Evolutionary conservation across 2,113 vertebrate genomes (phyloP).

Genomic region (Silurus meridionalis): DNA sequence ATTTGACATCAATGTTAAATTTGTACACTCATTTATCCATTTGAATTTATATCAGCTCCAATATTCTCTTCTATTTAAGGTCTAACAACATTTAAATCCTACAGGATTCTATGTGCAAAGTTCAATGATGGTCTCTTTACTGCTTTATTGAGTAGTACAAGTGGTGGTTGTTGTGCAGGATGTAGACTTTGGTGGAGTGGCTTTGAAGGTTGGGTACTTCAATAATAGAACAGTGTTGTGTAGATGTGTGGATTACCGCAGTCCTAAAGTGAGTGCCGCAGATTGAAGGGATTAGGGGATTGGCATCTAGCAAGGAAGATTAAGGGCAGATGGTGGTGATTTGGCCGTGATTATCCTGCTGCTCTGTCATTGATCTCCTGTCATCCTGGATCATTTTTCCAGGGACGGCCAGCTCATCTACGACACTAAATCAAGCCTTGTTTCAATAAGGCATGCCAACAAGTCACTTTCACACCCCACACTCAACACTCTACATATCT

Average conservation of each 20-base stretch:
- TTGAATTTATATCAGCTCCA: background rate
- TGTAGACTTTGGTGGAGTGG: slow-evolving; percentile 19
- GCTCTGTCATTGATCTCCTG: slow-evolving; percentile 72
- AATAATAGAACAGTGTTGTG: background rate
- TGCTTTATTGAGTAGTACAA: background rate
- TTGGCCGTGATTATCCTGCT: slow-evolving; percentile 72
- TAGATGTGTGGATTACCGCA: slow-evolving; percentile 69
- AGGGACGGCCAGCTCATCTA: slow-evolving; percentile 64
- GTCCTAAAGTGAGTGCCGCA: slow-evolving; percentile 67
- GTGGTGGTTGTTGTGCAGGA: slow-evolving; percentile 1
- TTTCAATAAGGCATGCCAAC: slow-evolving; percentile 50
- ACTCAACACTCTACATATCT: background rate
- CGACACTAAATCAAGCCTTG: slow-evolving; percentile 61
- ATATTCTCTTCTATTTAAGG: background rate
- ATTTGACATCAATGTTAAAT: background rate
- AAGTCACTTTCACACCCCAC: background rate
- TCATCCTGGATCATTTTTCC: slow-evolving; percentile 72
- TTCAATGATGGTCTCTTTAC: too few species aligned
- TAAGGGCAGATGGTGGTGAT: slow-evolving; percentile 81
- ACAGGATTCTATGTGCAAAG: background rate
- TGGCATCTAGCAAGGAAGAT: slow-evolving; percentile 71
- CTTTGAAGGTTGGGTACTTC: slow-evolving; percentile 24
- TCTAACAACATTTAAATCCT: background rate
- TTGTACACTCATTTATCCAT: background rate
- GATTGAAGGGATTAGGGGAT: slow-evolving; percentile 78